A percentile compares a stretch with the other conserved stretches of the same genome.
Evolutionary conservation across 1,140 invertebrate species (phyloP).

Genomic region (Platyscapa corneri): DNA sequence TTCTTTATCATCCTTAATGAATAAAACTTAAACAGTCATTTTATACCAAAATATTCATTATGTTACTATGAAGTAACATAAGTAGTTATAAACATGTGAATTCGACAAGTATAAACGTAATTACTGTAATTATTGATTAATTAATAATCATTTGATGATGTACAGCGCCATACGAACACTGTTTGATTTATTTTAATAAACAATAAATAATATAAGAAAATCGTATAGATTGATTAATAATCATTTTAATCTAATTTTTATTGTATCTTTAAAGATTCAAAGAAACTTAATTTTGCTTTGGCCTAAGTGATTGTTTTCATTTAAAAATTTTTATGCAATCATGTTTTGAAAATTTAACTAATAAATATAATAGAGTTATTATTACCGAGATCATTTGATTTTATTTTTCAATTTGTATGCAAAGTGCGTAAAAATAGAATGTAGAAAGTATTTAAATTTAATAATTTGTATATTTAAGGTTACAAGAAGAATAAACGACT

Average conservation of each 20-base stretch:
- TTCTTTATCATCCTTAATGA: slow-evolving; percentile 32
- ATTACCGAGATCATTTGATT: slow-evolving; percentile 9
- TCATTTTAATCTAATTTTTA: slow-evolving; percentile 11
- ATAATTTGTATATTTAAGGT: too few species aligned
- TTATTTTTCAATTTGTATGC: too few species aligned
- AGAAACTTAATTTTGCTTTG: slow-evolving; percentile 22
- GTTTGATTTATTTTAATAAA: slow-evolving; percentile 45
- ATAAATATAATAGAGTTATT: slow-evolving; percentile 35
- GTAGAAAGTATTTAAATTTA: too few species aligned
- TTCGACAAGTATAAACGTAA: slow-evolving; percentile 44
- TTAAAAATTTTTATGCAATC: slow-evolving; percentile 19
- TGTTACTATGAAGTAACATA: too few species aligned
- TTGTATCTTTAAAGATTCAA: too few species aligned
- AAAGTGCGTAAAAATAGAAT: too few species aligned
- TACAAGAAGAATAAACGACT: not conserved
- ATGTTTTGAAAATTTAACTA: slow-evolving; percentile 31
- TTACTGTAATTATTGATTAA: slow-evolving; percentile 40
- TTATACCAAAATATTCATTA: slow-evolving; percentile 62
- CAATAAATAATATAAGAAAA: slow-evolving; percentile 57
- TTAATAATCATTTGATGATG: slow-evolving; percentile 37
- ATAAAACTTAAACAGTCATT: slow-evolving; percentile 57
- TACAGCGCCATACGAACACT: slow-evolving; percentile 15
- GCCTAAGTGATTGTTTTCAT: not conserved
- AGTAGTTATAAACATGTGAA: slow-evolving; percentile 47
- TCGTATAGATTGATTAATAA: slow-evolving; percentile 31